These are phyloP conservation scores for Macrophya alboannulata DNA, from an alignment of 2,888 invertebrate genomes.

Conservation along the genomic window DNA sequence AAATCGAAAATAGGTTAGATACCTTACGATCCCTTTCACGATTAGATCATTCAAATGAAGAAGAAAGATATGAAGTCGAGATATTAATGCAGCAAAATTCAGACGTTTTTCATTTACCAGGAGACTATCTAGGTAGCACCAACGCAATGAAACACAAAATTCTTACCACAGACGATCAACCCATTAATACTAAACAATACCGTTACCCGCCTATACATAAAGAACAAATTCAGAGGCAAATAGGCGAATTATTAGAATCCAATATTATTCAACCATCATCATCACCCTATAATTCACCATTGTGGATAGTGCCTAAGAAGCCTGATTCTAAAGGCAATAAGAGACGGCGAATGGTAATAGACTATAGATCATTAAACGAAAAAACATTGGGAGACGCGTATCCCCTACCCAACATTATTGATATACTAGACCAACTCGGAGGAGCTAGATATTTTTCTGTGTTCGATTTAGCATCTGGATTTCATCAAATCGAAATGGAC, in stretches of 20 bases:
- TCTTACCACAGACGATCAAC: not conserved
- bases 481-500: not conserved
- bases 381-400: not conserved
- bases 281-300: constrained; percentile 1
- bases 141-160: too few species aligned
- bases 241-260: not conserved
- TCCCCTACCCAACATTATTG: not conserved
- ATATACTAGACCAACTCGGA: not conserved
- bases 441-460: not conserved
- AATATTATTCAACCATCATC: not conserved
- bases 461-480: not conserved
- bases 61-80: too few species aligned
- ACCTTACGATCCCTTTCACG: not conserved
- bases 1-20: not conserved
- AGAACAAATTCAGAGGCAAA: not conserved
- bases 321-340: not conserved
- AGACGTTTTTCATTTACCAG: too few species aligned
- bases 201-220: not conserved
- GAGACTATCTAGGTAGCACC: too few species aligned
- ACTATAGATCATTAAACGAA: not conserved
- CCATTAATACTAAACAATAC: not conserved
- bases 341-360: constrained; percentile 1
- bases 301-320: not conserved
- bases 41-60: too few species aligned
- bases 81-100: too few species aligned